Evolutionary conservation across 2,888 invertebrate species (phyloP).

Genomic region (Frankliniella intonsa): DNA sequence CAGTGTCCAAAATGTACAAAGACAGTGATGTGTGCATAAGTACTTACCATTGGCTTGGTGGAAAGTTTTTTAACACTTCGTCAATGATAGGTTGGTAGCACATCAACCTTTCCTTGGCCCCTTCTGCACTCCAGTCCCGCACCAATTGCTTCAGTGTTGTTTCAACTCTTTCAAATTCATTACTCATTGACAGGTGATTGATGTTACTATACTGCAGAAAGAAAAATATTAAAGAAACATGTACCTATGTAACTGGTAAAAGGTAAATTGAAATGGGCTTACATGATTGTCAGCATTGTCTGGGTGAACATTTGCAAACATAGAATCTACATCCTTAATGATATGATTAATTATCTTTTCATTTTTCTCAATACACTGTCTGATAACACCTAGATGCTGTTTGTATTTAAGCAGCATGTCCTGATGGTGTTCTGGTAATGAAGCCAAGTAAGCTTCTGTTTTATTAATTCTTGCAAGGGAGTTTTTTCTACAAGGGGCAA

Average conservation of each 20-base stretch:
- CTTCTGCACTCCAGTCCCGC: constrained; percentile 92
- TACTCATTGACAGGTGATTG: constrained; percentile 16
- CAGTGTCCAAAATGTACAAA: constrained; percentile 16
- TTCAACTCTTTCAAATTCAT: constrained; percentile 62
- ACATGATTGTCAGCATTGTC: constrained; percentile 36
- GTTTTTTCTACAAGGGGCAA: constrained; percentile 59
- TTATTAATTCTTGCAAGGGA: constrained; percentile 69
- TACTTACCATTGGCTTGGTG: constrained; percentile 53
- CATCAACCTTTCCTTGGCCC: constrained; percentile 72
- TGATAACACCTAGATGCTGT: constrained; percentile 67
- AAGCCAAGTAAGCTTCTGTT: constrained; percentile 68
- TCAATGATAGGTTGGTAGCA: constrained; percentile 88
- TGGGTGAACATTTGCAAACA: constrained; percentile 71
- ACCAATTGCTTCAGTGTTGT: constrained; percentile 92
- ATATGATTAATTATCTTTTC: constrained; percentile 62
- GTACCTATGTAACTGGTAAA: not conserved
- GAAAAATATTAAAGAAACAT: not conserved
- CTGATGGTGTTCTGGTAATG: constrained; percentile 70
- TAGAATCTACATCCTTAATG: constrained; percentile 70
- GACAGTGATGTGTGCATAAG: not conserved
- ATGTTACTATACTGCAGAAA: not conserved
- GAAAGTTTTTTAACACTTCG: constrained; percentile 70
- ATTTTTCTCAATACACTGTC: constrained; percentile 70
- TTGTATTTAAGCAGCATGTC: constrained; percentile 68
- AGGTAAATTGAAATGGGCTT: constrained; percentile 11